These are phyloP conservation scores for Neopipo cinnamomea DNA, from an alignment of 2,113 vertebrate species.

Conservation along the genomic window DNA sequence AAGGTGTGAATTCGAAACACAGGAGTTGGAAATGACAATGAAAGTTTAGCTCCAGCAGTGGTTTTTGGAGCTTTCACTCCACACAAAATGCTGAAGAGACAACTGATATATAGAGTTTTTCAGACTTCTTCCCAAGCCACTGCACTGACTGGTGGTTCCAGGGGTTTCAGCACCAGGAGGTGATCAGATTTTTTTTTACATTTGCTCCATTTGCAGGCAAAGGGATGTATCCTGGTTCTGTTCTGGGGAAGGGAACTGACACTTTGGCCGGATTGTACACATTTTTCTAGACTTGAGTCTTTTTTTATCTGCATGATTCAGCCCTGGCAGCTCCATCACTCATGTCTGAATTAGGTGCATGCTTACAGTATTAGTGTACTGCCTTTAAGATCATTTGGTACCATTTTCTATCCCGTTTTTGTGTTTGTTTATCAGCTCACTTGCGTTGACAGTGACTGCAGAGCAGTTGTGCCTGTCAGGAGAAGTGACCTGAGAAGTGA, in stretches of 20 bases:
- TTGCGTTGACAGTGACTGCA: slow-evolving; percentile 13
- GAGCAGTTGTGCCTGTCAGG: not conserved
- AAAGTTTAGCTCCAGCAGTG: not conserved
- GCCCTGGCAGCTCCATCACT: slow-evolving; percentile 14
- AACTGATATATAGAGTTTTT: not conserved
- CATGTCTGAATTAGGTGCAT: not conserved
- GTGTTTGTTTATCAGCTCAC: slow-evolving; percentile 39
- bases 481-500: not conserved
- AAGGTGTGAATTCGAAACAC: not conserved
- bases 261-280: not conserved
- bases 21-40: not conserved
- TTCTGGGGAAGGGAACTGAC: not conserved
- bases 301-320: slow-evolving; percentile 26
- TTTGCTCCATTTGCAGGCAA: slow-evolving; percentile 1
- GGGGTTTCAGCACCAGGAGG: not conserved
- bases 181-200: not conserved
- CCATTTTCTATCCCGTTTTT: not conserved
- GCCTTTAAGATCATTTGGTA: not conserved
- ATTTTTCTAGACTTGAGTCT: slow-evolving; percentile 27
- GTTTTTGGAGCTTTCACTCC: not conserved
- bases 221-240: not conserved
- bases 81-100: not conserved
- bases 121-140: not conserved
- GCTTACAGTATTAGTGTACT: not conserved
- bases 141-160: not conserved